Evolutionary conservation across 2,888 invertebrate species (phyloP), one percentile per base, ranked within the genome.

Genomic region (Trissoscelio sp.): DNA sequence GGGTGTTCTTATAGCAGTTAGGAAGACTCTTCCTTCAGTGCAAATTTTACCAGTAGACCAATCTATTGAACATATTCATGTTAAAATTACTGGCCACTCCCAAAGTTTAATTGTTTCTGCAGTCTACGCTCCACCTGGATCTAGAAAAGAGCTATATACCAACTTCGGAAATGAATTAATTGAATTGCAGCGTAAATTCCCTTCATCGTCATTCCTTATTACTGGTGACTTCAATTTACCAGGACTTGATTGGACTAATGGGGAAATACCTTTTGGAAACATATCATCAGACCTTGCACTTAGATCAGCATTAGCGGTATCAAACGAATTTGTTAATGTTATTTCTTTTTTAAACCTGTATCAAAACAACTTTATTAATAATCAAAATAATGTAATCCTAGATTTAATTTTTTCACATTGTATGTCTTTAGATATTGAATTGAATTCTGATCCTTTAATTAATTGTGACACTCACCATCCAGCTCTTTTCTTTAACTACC

Each of bases 1-100:
- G n/a, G 67, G 51, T 5, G 67, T 67, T 53, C 20, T 67, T 1
- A 20, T 67, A n/a, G 58, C 37, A 11, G 22, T 55, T 7, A 28
- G 22, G 18, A 5, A 34, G 9, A 6, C 4, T 5, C 7, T 58
- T 28, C 37, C 31, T 6, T 57, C n/a, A 6, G 37, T 22, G 3
- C 6, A 14, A 9, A 42, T 69, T 24, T 2, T n/a, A 16, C 2
- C 11, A 24, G 7, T 14, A 5, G 4, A 2, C 16, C 9, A 4
- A 22, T n/a, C 12, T 12, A 9, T 67, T n/a, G 69, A 69, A 14
- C 34, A 57, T 6, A 4, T 69, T 3, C 44, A 18, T 18, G 34
- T 57, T 9, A 16, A 34, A n/a, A 9, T 48, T 1, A 12, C 5
- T 11, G 11, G 0, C 20, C 11, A 18, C 22, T 6, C 7, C n/a